Evolutionary conservation across 2,797 vertebrate species (phyloP).

Genomic region (Pitangus sulphuratus): DNA sequence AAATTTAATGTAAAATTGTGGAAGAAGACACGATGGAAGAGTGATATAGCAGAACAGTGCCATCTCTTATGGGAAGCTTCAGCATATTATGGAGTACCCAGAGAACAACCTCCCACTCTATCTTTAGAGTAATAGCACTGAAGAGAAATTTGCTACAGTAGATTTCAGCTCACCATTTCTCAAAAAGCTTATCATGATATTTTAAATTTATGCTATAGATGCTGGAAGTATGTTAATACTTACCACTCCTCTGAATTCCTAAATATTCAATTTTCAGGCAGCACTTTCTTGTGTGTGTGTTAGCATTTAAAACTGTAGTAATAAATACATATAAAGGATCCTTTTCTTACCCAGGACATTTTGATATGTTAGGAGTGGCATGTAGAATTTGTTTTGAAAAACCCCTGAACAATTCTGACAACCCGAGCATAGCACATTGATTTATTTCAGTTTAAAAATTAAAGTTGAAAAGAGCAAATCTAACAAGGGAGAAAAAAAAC

Average conservation of each 20-base stretch:
- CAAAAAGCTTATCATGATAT: background rate
- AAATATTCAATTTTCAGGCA: background rate
- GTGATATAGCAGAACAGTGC: background rate
- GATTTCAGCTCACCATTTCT: background rate
- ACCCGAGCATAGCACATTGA: background rate
- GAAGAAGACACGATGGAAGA: background rate
- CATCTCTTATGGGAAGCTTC: background rate
- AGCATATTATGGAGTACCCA: background rate
- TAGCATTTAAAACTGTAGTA: background rate
- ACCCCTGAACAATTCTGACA: rapidly evolving
- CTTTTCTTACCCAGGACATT: background rate
- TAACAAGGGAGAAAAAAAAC: background rate
- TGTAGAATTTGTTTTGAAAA: background rate
- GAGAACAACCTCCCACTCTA: background rate
- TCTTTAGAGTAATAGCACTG: background rate
- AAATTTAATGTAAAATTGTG: background rate
- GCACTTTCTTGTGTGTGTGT: background rate
- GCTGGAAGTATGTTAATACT: background rate
- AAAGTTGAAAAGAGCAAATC: background rate
- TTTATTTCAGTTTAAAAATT: background rate
- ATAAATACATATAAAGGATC: background rate
- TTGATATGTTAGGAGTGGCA: background rate
- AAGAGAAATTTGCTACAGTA: background rate
- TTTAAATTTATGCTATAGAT: background rate
- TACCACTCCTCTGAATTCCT: background rate